A percentile compares a stretch with the other conserved stretches of the same genome.
phyloP scores from a whole-genome alignment of 2,113 vertebrate species.

The Cephalopterus ornatus region DNA sequence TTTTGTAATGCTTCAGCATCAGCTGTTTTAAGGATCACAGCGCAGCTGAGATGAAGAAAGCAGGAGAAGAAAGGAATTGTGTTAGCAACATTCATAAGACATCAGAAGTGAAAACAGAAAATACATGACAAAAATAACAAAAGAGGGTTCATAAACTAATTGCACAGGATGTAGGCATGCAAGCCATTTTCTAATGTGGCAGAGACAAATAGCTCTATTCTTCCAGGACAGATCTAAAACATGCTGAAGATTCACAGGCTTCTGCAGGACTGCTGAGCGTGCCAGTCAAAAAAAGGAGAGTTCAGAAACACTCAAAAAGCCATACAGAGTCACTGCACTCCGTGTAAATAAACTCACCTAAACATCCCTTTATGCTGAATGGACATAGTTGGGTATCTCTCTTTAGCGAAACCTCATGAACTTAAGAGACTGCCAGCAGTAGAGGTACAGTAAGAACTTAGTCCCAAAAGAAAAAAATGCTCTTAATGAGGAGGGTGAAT shows the following conservation, averaged over 20 bases:
- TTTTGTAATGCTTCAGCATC: conserved; percentile 1
- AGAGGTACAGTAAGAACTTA: conserved; percentile 2
- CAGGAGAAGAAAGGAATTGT: conserved; percentile 16
- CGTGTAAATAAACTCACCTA: background rate
- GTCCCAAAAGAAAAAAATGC: background rate
- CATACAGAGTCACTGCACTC: background rate
- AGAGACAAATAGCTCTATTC: conserved; percentile 56
- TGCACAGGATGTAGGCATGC: conserved; percentile 54
- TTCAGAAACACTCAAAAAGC: background rate
- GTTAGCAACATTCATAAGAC: conserved; percentile 32
- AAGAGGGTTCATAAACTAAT: conserved; percentile 39
- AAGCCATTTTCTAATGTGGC: conserved; percentile 51
- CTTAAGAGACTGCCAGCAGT: background rate
- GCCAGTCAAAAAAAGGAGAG: background rate
- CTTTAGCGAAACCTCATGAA: background rate
- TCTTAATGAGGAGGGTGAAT: background rate
- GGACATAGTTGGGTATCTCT: background rate
- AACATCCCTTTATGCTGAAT: background rate
- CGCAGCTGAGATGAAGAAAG: conserved; percentile 19
- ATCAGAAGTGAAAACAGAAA: conserved; percentile 58
- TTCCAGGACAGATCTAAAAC: conserved; percentile 38
- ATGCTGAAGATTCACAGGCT: conserved; percentile 44
- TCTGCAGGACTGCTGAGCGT: background rate
- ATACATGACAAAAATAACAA: conserved; percentile 62
- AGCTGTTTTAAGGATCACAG: conserved; percentile 20